Conservation (phyloP, 2,888 invertebrate genomes). For the Rhabditoides inermis region DNA sequence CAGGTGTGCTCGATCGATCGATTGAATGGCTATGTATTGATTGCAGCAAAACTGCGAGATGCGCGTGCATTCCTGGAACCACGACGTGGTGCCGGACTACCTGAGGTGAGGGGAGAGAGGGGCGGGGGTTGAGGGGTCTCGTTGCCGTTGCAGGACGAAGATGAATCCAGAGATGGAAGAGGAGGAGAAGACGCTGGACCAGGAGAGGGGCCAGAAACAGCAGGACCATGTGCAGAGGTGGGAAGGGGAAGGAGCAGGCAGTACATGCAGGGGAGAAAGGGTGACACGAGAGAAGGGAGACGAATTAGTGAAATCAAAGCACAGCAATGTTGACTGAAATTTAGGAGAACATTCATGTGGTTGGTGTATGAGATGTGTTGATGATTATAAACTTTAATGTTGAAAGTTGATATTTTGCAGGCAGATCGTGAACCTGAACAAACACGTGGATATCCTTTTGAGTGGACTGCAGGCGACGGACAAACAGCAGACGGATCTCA, state of each 20-base stretch:
- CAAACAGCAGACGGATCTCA: conserved; percentile 9
- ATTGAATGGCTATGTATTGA: not conserved
- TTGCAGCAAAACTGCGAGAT: conserved; percentile 33
- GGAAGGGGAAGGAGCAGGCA: not conserved
- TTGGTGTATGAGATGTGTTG: too few species aligned
- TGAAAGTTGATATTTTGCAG: too few species aligned
- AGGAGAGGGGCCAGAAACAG: too few species aligned
- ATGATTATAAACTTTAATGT: too few species aligned
- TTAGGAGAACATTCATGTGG: too few species aligned
- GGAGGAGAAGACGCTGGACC: conserved; percentile 15
- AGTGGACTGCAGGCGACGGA: conserved; percentile 13
- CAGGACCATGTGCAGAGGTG: too few species aligned
- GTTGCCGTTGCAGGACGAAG: too few species aligned
- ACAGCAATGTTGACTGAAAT: not conserved
- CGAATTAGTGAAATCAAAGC: not conserved
- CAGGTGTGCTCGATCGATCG: conserved; percentile 8
- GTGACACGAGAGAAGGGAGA: not conserved
- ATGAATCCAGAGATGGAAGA: conserved; percentile 22
- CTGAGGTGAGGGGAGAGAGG: too few species aligned
- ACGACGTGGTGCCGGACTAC: conserved; percentile 45
- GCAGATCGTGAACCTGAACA: conserved; percentile 30
- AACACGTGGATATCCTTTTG: conserved; percentile 35
- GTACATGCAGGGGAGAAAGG: not conserved
- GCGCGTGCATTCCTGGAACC: conserved; percentile 39
- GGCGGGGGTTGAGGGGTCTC: too few species aligned